phyloP scores from a whole-genome alignment of 2,797 vertebrate species.

The Muscicapa comitata region DNA sequence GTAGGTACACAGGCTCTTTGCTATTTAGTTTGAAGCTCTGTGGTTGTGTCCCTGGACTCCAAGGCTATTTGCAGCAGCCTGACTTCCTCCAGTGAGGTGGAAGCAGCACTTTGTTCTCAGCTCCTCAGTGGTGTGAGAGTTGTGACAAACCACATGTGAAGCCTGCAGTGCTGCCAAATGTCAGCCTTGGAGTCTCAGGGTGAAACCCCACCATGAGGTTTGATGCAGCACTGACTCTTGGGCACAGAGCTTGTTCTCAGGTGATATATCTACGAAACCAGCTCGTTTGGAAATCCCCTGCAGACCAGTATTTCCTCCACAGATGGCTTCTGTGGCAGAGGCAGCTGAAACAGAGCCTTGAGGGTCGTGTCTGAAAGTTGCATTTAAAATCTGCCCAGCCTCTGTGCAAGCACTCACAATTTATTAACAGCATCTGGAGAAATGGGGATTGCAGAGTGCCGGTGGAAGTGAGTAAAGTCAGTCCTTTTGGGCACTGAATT shows the following conservation, averaged over 20 bases:
- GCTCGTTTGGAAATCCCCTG: neutral
- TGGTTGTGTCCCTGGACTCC: neutral
- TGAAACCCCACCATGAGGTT: fast-evolving
- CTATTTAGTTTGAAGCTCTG: neutral
- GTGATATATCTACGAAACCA: neutral
- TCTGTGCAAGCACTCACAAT: neutral
- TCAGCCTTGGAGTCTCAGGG: neutral
- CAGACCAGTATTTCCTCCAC: neutral
- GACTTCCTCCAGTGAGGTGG: neutral
- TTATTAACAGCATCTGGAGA: neutral
- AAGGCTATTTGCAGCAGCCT: neutral
- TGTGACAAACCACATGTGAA: neutral
- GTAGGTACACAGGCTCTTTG: neutral
- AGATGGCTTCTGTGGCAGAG: neutral
- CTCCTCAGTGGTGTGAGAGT: neutral
- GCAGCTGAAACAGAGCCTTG: neutral
- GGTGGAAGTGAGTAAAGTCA: neutral
- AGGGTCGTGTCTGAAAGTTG: neutral
- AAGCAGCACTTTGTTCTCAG: neutral
- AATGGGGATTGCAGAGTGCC: neutral
- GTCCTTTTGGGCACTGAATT: neutral
- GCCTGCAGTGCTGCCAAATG: neutral
- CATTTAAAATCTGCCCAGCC: neutral
- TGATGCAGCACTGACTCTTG: neutral
- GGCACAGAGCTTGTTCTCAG: neutral